Conservation (phyloP, 2,113 vertebrate species). For the Aviceda subcristata region DNA sequence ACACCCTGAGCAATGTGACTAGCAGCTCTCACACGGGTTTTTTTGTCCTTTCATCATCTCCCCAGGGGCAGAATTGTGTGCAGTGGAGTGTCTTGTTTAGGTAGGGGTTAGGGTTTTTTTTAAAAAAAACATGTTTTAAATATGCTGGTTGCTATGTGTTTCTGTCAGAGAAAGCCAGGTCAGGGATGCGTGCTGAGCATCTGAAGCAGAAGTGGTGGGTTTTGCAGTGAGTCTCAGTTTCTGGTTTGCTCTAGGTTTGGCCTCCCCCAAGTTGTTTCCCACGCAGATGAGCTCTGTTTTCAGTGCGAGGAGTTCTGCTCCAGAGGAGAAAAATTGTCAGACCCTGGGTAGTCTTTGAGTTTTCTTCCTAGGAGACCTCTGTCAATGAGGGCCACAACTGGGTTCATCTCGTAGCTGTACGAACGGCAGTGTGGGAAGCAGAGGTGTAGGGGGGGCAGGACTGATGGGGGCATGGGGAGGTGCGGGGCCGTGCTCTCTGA, state of each 20-base stretch:
- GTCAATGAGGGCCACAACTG: neutral
- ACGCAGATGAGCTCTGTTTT: neutral
- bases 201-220: slow-evolving; percentile 6
- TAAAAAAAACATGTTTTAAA: neutral
- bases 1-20: neutral
- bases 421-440: neutral
- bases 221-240: neutral
- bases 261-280: neutral
- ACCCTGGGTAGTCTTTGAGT: neutral
- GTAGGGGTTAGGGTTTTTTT: neutral
- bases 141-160: neutral
- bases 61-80: neutral
- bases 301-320: neutral
- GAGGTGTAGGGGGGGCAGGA: neutral
- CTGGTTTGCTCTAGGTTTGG: neutral
- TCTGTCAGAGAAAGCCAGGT: neutral
- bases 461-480: neutral
- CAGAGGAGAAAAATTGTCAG: neutral
- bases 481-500: neutral
- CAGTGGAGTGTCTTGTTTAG: neutral
- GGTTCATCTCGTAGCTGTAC: accelerated
- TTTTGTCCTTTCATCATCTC: neutral
- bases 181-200: neutral
- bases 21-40: accelerated
- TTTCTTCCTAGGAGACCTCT: neutral